Percentiles rank a stretch among this genome's conserved stretches.
Evolutionary conservation across 2,797 vertebrate genomes (phyloP).

Genomic region (Hippoglossus hippoglossus): DNA sequence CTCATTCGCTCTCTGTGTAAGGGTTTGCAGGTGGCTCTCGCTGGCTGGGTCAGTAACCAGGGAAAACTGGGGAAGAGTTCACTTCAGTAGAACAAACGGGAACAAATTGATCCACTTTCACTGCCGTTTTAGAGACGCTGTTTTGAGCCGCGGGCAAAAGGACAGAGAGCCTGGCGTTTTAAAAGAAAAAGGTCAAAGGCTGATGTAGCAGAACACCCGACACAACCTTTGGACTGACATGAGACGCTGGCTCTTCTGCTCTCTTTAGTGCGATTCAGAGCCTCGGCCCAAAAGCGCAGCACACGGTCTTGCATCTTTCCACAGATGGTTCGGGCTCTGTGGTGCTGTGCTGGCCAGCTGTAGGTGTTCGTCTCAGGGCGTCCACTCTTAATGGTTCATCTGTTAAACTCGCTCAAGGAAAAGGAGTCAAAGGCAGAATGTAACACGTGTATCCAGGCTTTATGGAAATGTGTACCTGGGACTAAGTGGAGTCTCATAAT

Average conservation of each 20-base stretch:
- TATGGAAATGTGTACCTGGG: slow-evolving; percentile 25
- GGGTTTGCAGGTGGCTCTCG: slow-evolving; percentile 80
- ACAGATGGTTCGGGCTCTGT: background rate
- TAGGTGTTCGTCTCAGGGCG: slow-evolving; percentile 34
- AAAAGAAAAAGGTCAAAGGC: slow-evolving; percentile 49
- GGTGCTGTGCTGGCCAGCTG: slow-evolving; percentile 31
- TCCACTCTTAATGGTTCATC: slow-evolving; percentile 39
- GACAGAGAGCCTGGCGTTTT: slow-evolving; percentile 29
- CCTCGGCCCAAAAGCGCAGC: slow-evolving; percentile 18
- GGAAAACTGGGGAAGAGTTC: slow-evolving; percentile 84
- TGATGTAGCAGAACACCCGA: slow-evolving; percentile 36
- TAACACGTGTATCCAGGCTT: slow-evolving; percentile 7
- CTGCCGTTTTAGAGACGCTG: slow-evolving; percentile 63
- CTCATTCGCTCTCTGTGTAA: slow-evolving; percentile 59
- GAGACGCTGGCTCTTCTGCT: slow-evolving; percentile 27
- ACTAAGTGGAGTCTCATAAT: slow-evolving; percentile 7
- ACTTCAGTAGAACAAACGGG: slow-evolving; percentile 77
- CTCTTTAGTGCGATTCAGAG: slow-evolving; percentile 29
- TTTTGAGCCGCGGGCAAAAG: slow-evolving; percentile 46
- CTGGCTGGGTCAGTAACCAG: slow-evolving; percentile 80
- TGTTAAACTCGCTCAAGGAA: slow-evolving; percentile 44
- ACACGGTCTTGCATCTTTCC: slow-evolving; percentile 16
- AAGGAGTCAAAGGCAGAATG: slow-evolving; percentile 1
- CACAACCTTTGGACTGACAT: slow-evolving; percentile 39
- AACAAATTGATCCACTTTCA: slow-evolving; percentile 78